These are phyloP conservation scores for Hypselothyrea guttata DNA, from an alignment of 2,888 invertebrate species.

Conservation along the genomic window DNA sequence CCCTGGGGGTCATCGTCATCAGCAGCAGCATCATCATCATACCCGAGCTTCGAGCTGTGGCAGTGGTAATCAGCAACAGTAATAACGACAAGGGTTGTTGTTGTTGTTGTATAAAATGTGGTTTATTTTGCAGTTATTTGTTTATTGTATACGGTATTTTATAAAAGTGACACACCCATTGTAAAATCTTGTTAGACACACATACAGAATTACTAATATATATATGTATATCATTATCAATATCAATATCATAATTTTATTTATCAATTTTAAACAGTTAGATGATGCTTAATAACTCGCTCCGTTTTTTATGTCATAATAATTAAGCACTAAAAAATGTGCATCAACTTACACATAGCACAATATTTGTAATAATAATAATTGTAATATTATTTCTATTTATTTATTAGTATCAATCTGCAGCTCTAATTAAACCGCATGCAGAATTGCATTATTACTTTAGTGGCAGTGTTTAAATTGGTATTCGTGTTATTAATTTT, in stretches of 20 bases:
- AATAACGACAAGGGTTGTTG: slow-evolving; percentile 30
- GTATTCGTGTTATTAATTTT: slow-evolving; percentile 13
- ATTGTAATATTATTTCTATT: slow-evolving; percentile 3
- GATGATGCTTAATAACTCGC: slow-evolving; percentile 28
- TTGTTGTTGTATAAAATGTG: slow-evolving; percentile 65
- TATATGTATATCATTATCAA: no score
- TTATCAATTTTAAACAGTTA: slow-evolving; percentile 21
- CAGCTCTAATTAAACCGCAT: slow-evolving; percentile 41
- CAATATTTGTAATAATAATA: slow-evolving; percentile 33
- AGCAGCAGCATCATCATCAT: slow-evolving; percentile 1
- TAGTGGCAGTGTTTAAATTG: slow-evolving; percentile 44
- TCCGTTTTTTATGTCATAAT: slow-evolving; percentile 18
- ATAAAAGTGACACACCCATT: slow-evolving; percentile 76
- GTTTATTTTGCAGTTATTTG: slow-evolving; percentile 62
- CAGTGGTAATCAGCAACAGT: not conserved
- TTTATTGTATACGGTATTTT: slow-evolving; percentile 66
- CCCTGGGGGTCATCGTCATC: slow-evolving; percentile 36
- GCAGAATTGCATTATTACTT: slow-evolving; percentile 35
- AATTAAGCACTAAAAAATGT: slow-evolving; percentile 46
- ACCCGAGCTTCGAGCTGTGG: not conserved
- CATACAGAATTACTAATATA: slow-evolving; percentile 38
- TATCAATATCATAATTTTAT: no score
- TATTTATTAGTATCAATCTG: no score
- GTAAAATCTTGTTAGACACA: slow-evolving; percentile 77
- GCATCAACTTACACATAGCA: slow-evolving; percentile 37